Evolutionary conservation across 2,888 invertebrate genomes (phyloP).

Genomic region (Pammene fasciana): DNA sequence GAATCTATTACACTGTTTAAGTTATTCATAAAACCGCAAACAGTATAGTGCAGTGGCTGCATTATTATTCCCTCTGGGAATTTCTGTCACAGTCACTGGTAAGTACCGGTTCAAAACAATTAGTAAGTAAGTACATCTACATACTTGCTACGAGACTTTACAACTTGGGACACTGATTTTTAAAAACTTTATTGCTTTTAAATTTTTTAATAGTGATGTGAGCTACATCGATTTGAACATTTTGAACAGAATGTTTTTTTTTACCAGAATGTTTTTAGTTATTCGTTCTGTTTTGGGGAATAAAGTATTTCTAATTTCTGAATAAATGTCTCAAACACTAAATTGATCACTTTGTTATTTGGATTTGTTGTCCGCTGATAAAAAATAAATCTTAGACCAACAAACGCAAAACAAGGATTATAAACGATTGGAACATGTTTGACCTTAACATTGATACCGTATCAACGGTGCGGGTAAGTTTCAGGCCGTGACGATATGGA

Average conservation of each 20-base stretch:
- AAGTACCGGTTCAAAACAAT: conserved; percentile 9
- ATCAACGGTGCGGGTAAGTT: conserved; percentile 43
- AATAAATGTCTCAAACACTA: neutral
- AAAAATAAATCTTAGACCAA: neutral
- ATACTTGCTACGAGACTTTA: neutral
- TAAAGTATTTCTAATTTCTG: neutral
- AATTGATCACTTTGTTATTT: neutral
- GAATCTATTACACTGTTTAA: neutral
- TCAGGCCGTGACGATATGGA: conserved; percentile 47
- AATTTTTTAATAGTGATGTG: no score
- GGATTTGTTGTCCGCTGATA: neutral
- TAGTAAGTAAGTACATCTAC: neutral
- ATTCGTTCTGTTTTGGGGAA: neutral
- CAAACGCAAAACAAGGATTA: neutral
- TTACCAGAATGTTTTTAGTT: no score
- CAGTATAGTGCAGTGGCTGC: neutral
- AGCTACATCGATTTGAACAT: no score
- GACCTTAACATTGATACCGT: conserved; percentile 34
- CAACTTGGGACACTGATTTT: no score
- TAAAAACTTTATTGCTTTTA: no score
- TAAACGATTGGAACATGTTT: conserved; percentile 15
- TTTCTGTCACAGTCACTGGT: neutral
- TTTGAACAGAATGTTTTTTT: no score
- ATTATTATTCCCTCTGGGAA: conserved; percentile 3
- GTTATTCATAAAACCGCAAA: conserved; percentile 19